Evolutionary conservation across 1,140 invertebrate genomes (phyloP).

Genomic region (Oryctes rhinoceros): DNA sequence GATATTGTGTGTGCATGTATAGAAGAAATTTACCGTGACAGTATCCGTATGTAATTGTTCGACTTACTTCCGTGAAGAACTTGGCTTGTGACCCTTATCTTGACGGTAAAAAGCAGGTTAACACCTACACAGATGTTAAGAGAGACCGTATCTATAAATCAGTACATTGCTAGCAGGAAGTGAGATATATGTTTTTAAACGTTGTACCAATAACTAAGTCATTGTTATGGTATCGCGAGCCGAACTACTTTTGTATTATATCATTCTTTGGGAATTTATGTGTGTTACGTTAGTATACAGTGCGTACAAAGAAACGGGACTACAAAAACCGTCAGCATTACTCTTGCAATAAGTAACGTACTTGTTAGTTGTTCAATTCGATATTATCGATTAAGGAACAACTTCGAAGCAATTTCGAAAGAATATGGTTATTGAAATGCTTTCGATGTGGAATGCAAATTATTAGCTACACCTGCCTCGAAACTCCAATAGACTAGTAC

Average conservation of each 20-base stretch:
- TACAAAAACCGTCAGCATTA: no score
- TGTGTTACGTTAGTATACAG: not conserved
- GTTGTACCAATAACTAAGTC: not conserved
- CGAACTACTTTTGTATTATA: conserved; percentile 15
- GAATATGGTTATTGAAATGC: no score
- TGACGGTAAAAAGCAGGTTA: conserved; percentile 28
- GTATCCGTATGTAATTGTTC: conserved; percentile 34
- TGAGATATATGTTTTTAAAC: conserved; percentile 8
- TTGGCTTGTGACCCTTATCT: conserved; percentile 31
- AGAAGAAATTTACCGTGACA: conserved; percentile 25
- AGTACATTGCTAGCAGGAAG: conserved; percentile 4
- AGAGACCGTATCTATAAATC: conserved; percentile 24
- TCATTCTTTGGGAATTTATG: conserved; percentile 17
- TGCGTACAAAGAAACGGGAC: no score
- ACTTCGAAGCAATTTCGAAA: no score
- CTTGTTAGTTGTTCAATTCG: not conserved
- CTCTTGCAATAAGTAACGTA: not conserved
- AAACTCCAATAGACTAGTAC: no score
- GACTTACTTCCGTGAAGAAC: conserved; percentile 33
- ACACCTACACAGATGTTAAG: conserved; percentile 31
- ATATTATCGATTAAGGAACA: no score
- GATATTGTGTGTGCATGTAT: conserved; percentile 21
- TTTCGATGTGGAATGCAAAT: no score
- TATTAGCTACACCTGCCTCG: no score
- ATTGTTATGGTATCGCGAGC: not conserved